A percentile compares a stretch with the other conserved stretches of the same genome.
Conservation (phyloP, 2,888 invertebrate genomes). For the Hofmannophila pseudospretella region DNA sequence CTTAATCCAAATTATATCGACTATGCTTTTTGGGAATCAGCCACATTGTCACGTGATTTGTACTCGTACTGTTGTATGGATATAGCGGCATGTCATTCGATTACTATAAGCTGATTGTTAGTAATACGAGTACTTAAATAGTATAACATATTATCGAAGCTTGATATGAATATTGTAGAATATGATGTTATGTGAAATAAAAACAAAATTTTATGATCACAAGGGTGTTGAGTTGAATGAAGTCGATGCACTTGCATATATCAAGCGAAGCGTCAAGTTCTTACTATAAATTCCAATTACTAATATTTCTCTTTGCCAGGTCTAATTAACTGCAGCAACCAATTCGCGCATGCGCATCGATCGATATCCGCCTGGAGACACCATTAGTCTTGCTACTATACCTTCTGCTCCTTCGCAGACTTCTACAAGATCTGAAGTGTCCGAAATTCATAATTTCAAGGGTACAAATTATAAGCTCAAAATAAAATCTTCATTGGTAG, state of each 20-base stretch:
- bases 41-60: conserved; percentile 63
- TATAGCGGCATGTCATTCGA: conserved; percentile 31
- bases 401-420: conserved; percentile 26
- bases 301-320: conserved; percentile 61
- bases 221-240: conserved; percentile 16
- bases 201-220: conserved; percentile 19
- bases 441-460: background rate
- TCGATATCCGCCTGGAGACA: conserved; percentile 57
- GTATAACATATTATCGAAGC: background rate
- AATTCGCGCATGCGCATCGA: conserved; percentile 64
- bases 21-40: conserved; percentile 60
- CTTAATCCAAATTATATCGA: conserved; percentile 75
- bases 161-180: background rate
- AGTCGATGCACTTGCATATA: conserved; percentile 38
- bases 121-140: conserved; percentile 16
- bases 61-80: conserved; percentile 47
- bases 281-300: conserved; percentile 58
- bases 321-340: conserved; percentile 67
- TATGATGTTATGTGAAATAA: no score
- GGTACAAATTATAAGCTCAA: no score
- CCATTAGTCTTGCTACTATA: conserved; percentile 58
- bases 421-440: conserved; percentile 8
- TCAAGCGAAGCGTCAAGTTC: conserved; percentile 37
- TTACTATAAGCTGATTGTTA: conserved; percentile 27
- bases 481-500: no score